Base-by-base conservation (phyloP, 2,888 invertebrate genomes). In the Perizoma affinitatum region DNA sequence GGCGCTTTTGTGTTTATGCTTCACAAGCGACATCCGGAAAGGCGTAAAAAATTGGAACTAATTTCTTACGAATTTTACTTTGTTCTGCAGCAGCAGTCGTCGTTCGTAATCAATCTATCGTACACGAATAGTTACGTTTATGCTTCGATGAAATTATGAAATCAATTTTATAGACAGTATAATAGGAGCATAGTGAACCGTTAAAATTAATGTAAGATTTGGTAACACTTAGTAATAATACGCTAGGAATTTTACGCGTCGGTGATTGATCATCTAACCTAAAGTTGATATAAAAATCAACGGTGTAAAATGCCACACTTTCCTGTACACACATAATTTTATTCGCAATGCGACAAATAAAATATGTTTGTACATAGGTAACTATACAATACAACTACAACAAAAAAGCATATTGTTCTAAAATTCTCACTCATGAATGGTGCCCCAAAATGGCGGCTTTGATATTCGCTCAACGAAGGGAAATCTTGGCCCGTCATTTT, bases 121-220 rank as follows among this genome's bases (percentile, higher is more conserved):
- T 90, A 88, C 86, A 87, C 83, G 86, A 90, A 74, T 82, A 86
- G 85, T 89, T 85, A 85, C 88, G 88, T 87, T 78, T 89, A 92
- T 93, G 92, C 92, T 88, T 89, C 90, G 87, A 92, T 92, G 92
- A 92, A 38, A 38, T 38, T 90, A 93, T 93, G 93, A 92, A 87
- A 90, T 80, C 86, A 84, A 84, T 84, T 88, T 87, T 90, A 86
- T 83, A 92, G 90, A 92, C 92, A 90, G 91, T 92, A 85, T 87
- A 90, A 90, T 93, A 91, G 92, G 89, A 87, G 58, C 86, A 91
- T 93, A 92, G 93, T 93, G 93, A 93, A 90, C 86, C 86, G 92
- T 92, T 92, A 22, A 22, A 83, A 86, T 87, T 88, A 92, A 93
- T 92, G 93, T 92, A 92, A 92, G 92, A 91, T 58, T 92, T 91